These are phyloP conservation scores for Calidris pygmaea DNA, from an alignment of 2,113 vertebrate species.

Conservation along the genomic window DNA sequence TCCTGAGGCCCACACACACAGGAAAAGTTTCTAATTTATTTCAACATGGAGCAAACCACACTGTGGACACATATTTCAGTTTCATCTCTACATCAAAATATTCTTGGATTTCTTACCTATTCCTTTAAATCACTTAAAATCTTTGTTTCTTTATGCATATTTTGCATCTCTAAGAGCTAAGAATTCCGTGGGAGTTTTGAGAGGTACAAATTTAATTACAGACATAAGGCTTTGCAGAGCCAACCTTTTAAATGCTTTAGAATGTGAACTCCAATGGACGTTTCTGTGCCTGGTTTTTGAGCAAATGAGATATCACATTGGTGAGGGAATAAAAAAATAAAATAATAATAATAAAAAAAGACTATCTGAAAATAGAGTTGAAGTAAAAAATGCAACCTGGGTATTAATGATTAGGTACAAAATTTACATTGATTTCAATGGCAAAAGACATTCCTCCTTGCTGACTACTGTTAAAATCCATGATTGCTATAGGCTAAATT, in stretches of 20 bases:
- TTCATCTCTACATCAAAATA: background rate
- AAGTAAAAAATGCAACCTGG: background rate
- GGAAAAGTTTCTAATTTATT: background rate
- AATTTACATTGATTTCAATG: background rate
- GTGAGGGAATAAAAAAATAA: background rate
- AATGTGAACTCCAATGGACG: background rate
- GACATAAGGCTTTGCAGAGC: background rate
- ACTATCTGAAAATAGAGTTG: background rate
- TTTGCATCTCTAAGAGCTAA: background rate
- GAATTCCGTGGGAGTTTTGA: background rate
- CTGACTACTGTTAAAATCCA: background rate
- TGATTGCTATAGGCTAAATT: background rate
- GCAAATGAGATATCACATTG: background rate
- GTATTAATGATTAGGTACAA: background rate
- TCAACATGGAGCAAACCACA: accelerated
- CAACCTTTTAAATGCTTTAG: background rate
- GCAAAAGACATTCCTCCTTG: background rate
- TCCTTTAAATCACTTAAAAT: background rate
- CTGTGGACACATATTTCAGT: background rate
- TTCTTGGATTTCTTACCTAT: background rate
- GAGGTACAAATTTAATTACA: background rate
- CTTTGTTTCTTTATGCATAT: background rate
- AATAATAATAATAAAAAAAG: no score
- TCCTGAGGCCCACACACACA: accelerated
- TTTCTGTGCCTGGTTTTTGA: background rate